Evolutionary conservation across 2,113 vertebrate species (phyloP).

Genomic region (Pavo muticus): DNA sequence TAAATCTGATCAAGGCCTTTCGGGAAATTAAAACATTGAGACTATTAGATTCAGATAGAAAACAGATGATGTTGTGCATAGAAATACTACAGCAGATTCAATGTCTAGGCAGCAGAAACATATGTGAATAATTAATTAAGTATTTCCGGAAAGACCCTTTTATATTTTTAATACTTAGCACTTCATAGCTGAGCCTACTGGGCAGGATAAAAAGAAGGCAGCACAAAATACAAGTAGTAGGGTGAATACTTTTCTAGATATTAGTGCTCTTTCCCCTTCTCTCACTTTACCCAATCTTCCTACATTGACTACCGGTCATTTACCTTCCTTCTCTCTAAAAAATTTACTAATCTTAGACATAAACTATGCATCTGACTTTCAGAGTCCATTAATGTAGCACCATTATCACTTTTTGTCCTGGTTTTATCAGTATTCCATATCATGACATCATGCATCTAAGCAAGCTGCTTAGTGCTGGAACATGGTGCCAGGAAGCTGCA

Average conservation of each 20-base stretch:
- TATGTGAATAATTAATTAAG: constrained; percentile 84
- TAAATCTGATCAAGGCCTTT: constrained; percentile 79
- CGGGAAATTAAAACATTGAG: constrained; percentile 86
- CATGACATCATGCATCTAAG: too few relatives aligned
- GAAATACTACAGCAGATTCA: constrained; percentile 74
- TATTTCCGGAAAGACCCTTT: constrained; percentile 83
- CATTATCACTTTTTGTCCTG: background rate
- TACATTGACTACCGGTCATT: background rate
- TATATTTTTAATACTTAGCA: constrained; percentile 87
- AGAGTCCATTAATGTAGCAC: background rate
- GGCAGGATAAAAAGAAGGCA: constrained; percentile 78
- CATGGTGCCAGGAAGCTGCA: too few relatives aligned
- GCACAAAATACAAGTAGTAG: constrained; percentile 60
- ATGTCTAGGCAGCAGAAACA: constrained; percentile 71
- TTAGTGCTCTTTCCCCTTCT: background rate
- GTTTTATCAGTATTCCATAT: too few relatives aligned
- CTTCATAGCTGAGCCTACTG: constrained; percentile 85
- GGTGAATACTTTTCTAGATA: constrained; percentile 78
- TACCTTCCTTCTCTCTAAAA: background rate
- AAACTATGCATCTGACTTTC: background rate
- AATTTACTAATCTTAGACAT: background rate
- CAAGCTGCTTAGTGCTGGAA: too few relatives aligned
- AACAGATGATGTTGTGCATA: constrained; percentile 81
- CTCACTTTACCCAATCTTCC: background rate
- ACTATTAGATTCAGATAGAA: constrained; percentile 83